These are phyloP conservation scores for Phortica magna DNA, from an alignment of 2,888 invertebrate genomes.

Conservation along the genomic window DNA sequence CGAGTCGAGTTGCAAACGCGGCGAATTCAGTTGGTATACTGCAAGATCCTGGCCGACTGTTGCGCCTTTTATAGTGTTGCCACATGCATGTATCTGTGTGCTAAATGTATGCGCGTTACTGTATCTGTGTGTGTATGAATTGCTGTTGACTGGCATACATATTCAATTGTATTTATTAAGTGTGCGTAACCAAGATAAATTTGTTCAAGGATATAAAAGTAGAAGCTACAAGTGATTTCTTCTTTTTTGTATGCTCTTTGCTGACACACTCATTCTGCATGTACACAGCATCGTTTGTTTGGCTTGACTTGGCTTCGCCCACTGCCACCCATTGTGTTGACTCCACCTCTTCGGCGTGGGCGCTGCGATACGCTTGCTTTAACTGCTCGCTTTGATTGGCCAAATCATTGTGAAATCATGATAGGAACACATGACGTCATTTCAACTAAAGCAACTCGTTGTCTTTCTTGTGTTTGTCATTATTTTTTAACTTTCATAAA, in stretches of 20 bases:
- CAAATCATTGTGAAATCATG: constrained; percentile 77
- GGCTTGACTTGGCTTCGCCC: not conserved
- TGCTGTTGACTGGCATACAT: constrained; percentile 57
- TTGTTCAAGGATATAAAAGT: constrained; percentile 69
- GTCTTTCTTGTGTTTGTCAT: not conserved
- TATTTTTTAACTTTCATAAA: constrained; percentile 14
- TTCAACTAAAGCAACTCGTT: not conserved
- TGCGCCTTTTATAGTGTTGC: constrained; percentile 67
- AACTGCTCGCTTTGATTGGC: constrained; percentile 74
- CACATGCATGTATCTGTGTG: constrained; percentile 23
- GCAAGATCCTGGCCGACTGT: constrained; percentile 62
- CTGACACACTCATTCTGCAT: not conserved
- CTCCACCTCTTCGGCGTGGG: constrained; percentile 55
- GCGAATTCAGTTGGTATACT: constrained; percentile 56
- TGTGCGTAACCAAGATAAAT: constrained; percentile 67
- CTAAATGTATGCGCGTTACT: not conserved
- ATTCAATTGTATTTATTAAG: constrained; percentile 72
- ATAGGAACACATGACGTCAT: constrained; percentile 67
- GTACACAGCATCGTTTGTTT: not conserved
- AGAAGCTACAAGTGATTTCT: constrained; percentile 66
- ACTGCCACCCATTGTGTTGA: constrained; percentile 36
- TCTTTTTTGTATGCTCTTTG: not conserved
- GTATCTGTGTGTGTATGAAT: not conserved
- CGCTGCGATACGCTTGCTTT: constrained; percentile 27
- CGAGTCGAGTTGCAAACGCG: constrained; percentile 51